phyloP scores from a whole-genome alignment of 2,888 invertebrate species.

The Oscheius onirici region DNA sequence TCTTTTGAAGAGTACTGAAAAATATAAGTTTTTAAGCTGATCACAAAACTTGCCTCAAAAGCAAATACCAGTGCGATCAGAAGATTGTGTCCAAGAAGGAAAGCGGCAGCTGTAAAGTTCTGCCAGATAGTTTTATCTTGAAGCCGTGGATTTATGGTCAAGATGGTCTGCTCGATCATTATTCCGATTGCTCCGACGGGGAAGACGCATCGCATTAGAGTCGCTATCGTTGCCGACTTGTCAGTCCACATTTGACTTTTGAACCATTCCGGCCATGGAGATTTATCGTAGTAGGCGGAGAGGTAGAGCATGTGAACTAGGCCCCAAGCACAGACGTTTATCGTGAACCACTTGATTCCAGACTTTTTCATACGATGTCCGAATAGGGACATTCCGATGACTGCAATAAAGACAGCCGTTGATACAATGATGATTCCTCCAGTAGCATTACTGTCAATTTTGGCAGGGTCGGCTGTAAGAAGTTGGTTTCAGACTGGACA shows the following conservation, averaged over 20 bases:
- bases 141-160: conserved; percentile 41
- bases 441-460: neutral
- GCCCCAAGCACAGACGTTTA: conserved; percentile 48
- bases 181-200: conserved; percentile 47
- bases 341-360: conserved; percentile 44
- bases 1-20: no score
- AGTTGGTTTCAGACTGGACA: no score
- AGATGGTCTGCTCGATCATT: conserved; percentile 40
- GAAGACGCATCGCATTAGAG: conserved; percentile 46
- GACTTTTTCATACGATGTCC: conserved; percentile 40
- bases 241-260: conserved; percentile 42
- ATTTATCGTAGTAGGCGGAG: conserved; percentile 33
- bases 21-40: no score
- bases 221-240: conserved; percentile 40
- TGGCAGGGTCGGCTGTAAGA: no score
- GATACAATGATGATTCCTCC: neutral
- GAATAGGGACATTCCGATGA: conserved; percentile 47
- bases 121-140: conserved; percentile 38
- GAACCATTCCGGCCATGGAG: conserved; percentile 49
- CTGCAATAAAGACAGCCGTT: conserved; percentile 34
- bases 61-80: no score
- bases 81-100: no score
- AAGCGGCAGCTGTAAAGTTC: no score
- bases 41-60: no score
- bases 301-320: conserved; percentile 42